Evolutionary conservation across 2,113 vertebrate species (phyloP), one percentile per base, ranked within the genome.

Genomic region (Lonchura striata): DNA sequence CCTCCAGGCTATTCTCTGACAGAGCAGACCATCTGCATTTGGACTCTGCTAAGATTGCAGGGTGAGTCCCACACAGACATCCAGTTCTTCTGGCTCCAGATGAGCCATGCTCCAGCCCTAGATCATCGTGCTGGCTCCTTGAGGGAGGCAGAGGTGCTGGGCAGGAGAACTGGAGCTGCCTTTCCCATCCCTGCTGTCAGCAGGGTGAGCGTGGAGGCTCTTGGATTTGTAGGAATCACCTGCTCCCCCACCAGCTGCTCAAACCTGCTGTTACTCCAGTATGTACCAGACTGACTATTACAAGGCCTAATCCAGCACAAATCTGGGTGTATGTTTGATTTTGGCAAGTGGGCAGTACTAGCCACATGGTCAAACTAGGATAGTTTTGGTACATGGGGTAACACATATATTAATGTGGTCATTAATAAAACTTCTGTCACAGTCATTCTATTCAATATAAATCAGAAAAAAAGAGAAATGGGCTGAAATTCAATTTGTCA

Each of bases 241-340:
- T 60, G 60, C 30, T 79, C 30, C 11, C 6, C 47, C 52, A 22
- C 3, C 46, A 39, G 50, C 46, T 37, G 39, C 54, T 44, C 25
- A 30, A 30, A 39, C 3, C 2, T 60, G 44, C 23, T 41, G 9
- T 15, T 77, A 22, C 59, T 42, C 33, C 70, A 64, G 19, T 10
- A 19, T 0, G 0, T 15, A 11, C 13, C 57, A 83, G 16, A 30
- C 23, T 60, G 33, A 10, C 27, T 64, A 2, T 23, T 20, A 12
- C 50, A 68, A 21, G 2, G 41, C 59, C 47, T 50, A 15, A 41
- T 21, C 64, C 35, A 78, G 25, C 69, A 81, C 42, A 17, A 86
- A 54, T 44, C 30, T 35, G 39, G 76, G 33, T 4, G 11, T 1
- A 2, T 10, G 47, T 28, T 59, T 72, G 53, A 27, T 75, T 70